phyloP scores from a whole-genome alignment of 1,140 invertebrate genomes.

The Schlechtendalia chinensis region DNA sequence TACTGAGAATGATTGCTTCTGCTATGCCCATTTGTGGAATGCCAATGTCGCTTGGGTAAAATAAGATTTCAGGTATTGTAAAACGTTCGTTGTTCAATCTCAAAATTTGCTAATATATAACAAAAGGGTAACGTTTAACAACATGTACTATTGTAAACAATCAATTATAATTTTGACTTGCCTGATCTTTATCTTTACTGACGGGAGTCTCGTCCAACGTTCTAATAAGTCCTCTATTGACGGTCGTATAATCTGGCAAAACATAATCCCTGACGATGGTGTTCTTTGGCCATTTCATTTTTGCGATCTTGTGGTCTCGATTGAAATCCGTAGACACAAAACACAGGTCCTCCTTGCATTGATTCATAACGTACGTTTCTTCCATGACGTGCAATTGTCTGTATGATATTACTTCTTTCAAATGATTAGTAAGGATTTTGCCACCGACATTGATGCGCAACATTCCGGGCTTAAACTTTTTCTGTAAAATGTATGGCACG shows the following conservation, averaged over 20 bases:
- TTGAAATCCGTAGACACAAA: conserved; percentile 88
- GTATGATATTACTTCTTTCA: conserved; percentile 97
- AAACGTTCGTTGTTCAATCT: conserved; percentile 90
- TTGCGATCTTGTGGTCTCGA: conserved; percentile 77
- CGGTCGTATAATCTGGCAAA: conserved; percentile 88
- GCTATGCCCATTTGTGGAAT: conserved; percentile 92
- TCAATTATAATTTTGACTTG: conserved; percentile 52
- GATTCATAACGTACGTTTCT: conserved; percentile 98
- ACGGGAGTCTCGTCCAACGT: conserved; percentile 60
- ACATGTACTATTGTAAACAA: neutral
- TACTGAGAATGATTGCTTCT: conserved; percentile 79
- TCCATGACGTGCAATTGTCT: conserved; percentile 97
- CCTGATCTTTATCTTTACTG: conserved; percentile 64
- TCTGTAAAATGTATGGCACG: conserved; percentile 89
- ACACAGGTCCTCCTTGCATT: conserved; percentile 96
- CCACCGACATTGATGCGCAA: conserved; percentile 92
- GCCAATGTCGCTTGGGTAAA: conserved; percentile 92
- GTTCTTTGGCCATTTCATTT: conserved; percentile 63
- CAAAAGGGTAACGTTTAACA: neutral
- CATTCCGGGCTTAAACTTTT: conserved; percentile 75
- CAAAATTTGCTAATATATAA: conserved; percentile 67
- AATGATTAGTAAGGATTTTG: conserved; percentile 95
- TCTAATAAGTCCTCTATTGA: conserved; percentile 76
- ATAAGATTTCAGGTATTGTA: conserved; percentile 90
- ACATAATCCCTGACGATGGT: conserved; percentile 86